phyloP scores from a whole-genome alignment of 2,113 vertebrate species.

The Candoia aspera region DNA sequence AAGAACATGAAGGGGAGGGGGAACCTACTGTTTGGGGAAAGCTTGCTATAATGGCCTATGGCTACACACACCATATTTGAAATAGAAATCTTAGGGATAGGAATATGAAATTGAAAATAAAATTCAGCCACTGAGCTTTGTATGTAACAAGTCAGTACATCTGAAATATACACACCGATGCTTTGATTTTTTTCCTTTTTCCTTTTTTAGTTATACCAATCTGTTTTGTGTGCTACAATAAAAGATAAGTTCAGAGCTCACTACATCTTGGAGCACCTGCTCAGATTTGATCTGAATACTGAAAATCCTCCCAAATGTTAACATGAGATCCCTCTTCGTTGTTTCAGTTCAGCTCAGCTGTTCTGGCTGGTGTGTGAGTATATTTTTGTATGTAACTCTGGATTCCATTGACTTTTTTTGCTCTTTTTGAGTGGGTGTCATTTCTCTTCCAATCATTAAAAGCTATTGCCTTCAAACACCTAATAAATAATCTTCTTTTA shows the following conservation, averaged over 20 bases:
- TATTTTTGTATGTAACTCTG: background rate
- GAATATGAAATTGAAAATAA: background rate
- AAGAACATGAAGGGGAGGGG: background rate
- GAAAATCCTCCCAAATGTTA: background rate
- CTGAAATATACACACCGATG: background rate
- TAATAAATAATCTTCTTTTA: background rate
- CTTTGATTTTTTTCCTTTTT: background rate
- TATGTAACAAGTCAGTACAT: background rate
- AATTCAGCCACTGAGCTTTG: background rate
- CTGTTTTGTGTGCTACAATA: background rate
- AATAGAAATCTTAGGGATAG: background rate
- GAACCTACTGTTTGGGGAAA: background rate
- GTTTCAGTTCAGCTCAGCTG: background rate
- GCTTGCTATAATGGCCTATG: background rate
- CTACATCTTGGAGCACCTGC: background rate
- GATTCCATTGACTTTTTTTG: background rate
- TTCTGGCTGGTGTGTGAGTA: background rate
- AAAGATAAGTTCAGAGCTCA: background rate
- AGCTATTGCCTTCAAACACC: constrained; percentile 8
- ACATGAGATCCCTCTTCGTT: background rate
- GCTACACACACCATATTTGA: background rate
- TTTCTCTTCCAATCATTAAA: background rate
- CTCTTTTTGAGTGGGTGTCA: background rate
- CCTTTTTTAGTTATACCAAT: background rate
- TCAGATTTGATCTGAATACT: background rate